A percentile compares a stretch with the other conserved stretches of the same genome.
phyloP scores from a whole-genome alignment of 1,140 invertebrate genomes.

The Penaeus chinensis region DNA sequence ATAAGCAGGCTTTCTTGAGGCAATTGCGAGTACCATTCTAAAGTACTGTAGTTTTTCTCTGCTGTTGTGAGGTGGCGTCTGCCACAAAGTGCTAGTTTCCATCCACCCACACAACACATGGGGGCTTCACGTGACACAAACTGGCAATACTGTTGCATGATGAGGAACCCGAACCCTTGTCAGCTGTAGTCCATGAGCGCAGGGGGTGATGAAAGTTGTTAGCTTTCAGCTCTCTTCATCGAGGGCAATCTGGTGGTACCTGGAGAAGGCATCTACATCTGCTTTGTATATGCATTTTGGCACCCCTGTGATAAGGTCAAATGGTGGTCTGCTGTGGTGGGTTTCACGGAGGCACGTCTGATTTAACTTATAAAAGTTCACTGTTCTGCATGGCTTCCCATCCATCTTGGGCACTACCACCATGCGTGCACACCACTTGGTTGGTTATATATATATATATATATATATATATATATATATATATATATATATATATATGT shows the following conservation, averaged over 20 bases:
- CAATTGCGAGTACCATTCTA: no score
- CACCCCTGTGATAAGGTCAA: conserved; percentile 33
- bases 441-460: no score
- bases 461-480: no score
- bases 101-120: no score
- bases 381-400: conserved; percentile 13
- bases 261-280: conserved; percentile 21
- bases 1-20: no score
- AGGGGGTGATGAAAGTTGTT: conserved; percentile 35
- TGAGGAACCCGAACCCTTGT: background rate
- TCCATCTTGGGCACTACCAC: conserved; percentile 27
- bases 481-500: no score
- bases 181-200: conserved; percentile 19
- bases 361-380: conserved; percentile 36
- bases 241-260: conserved; percentile 31
- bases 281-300: conserved; percentile 21
- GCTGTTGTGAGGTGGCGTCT: no score
- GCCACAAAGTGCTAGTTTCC: no score
- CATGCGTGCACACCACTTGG: conserved; percentile 35
- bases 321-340: conserved; percentile 25
- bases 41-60: no score
- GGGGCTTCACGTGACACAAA: no score
- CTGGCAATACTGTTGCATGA: no score
- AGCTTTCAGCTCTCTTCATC: conserved; percentile 24
- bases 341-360: conserved; percentile 17